Conservation (phyloP, 2,113 vertebrate genomes). For the Haplotaxodon microlepis region DNA sequence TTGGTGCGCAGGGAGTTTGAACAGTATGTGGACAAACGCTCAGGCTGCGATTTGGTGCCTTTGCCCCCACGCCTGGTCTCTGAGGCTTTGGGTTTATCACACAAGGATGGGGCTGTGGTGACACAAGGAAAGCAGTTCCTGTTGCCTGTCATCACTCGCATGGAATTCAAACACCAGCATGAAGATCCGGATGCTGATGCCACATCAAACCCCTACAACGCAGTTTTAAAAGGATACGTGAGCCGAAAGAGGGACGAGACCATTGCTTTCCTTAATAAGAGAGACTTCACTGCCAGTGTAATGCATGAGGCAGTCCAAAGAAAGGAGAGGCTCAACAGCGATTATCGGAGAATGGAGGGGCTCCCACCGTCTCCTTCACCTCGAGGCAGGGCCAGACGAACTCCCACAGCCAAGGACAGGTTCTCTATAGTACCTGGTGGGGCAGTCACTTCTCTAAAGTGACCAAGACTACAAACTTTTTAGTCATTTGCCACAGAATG, state of each 20-base stretch:
- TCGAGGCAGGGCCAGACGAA: constrained; percentile 39
- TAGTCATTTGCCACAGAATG: not conserved
- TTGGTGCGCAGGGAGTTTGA: constrained; percentile 41
- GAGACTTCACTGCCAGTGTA: constrained; percentile 67
- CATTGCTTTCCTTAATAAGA: constrained; percentile 64
- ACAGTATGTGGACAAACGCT: constrained; percentile 58
- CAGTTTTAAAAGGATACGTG: constrained; percentile 68
- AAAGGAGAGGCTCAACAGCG: constrained; percentile 55
- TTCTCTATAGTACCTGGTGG: constrained; percentile 56
- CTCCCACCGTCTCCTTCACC: constrained; percentile 17
- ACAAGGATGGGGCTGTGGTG: not conserved
- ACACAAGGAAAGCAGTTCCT: constrained; percentile 50
- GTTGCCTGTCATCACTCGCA: constrained; percentile 67
- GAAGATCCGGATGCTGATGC: constrained; percentile 49
- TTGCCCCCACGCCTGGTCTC: constrained; percentile 58
- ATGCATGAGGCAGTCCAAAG: constrained; percentile 53
- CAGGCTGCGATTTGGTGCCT: constrained; percentile 67
- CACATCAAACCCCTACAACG: constrained; percentile 59
- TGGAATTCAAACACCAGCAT: constrained; percentile 69
- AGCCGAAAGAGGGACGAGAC: constrained; percentile 69
- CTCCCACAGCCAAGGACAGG: constrained; percentile 45
- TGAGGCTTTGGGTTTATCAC: constrained; percentile 43
- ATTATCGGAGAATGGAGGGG: constrained; percentile 55
- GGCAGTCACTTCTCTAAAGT: constrained; percentile 11
- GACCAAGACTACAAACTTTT: not conserved